These are phyloP conservation scores for Bufo gargarizans DNA, from an alignment of 2,113 vertebrate species.

Conservation along the genomic window DNA sequence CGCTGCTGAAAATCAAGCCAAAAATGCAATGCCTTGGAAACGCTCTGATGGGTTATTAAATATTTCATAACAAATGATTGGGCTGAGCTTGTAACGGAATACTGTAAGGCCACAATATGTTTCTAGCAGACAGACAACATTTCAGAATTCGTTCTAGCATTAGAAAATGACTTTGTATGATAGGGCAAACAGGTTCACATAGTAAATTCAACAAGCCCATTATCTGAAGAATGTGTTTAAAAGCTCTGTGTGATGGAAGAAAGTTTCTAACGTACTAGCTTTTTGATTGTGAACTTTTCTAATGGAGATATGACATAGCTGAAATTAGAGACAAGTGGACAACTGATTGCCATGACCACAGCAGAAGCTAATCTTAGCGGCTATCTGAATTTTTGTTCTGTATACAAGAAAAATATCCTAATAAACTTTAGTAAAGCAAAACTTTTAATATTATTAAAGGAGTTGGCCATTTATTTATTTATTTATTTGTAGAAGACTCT, in stretches of 20 bases:
- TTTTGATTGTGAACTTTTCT: background rate
- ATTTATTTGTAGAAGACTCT: background rate
- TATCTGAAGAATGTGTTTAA: background rate
- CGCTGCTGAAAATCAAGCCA: constrained; percentile 4
- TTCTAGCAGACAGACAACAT: constrained; percentile 7
- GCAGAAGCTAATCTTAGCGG: background rate
- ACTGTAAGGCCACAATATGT: background rate
- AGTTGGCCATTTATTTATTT: background rate
- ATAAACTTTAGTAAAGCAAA: too few species aligned
- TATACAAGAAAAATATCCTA: background rate
- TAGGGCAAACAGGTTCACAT: constrained; percentile 10
- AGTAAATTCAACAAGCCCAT: constrained; percentile 8
- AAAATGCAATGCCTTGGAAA: constrained; percentile 5
- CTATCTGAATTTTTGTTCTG: background rate
- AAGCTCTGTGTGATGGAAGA: background rate
- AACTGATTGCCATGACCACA: background rate
- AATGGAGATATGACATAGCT: background rate
- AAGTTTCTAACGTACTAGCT: background rate
- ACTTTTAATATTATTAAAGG: background rate
- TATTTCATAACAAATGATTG: constrained; percentile 36
- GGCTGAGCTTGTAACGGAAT: background rate
- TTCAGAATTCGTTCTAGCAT: constrained; percentile 7
- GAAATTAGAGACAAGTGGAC: constrained; percentile 3
- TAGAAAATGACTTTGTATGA: constrained; percentile 12
- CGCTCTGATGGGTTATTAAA: constrained; percentile 9